Evolutionary conservation across 2,113 vertebrate species (phyloP), one percentile per base, ranked within the genome.

Genomic region (Brachyhypopomus gauderio): DNA sequence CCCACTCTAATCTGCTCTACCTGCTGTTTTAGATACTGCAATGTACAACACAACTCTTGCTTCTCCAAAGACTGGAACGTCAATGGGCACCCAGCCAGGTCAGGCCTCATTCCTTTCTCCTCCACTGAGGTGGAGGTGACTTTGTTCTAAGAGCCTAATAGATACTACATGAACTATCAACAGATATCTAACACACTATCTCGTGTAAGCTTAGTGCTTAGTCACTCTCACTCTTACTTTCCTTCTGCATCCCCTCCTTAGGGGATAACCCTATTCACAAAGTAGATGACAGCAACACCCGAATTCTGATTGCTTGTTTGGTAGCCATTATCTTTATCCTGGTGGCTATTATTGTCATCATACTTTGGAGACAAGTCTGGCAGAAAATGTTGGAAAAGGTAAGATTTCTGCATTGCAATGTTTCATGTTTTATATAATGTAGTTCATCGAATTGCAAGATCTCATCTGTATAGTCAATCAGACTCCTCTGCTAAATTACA

Each of bases 341-440:
- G 14, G 89, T 99, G 82, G 97, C 95, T 86, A 97, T 99, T 82
- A 99, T 99, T 11, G 94, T 98, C 88, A 97, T 99, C 84, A 99
- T 99, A 78, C 88, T 99, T 60, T 99, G 98, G 98, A 91, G 97
- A 84, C 98, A 99, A 87, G 97, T 99, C 90, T 99, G 98, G 97
- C 96, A 98, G 91, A 99, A 99, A 92, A 98, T 99, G 96, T 82
- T 99, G 89, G 96, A 99, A 88, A 99, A 99, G 96, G 98, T 99
- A 82, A 94, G 91, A 16, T 55, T 0, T 19, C 3, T 63, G 41
- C 20, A 9, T 4, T 16, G 36, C 12, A 64, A 17, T 76, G 9
- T 12, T 52, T 52, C 45, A 52, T 52, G 45, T 52, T 12, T 52
- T 52, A 52, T 11, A 52, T 52, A 14, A 52, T 52, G 45, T 52